These are phyloP conservation scores for Dallia pectoralis DNA, from an alignment of 2,797 vertebrate species.

Conservation along the genomic window DNA sequence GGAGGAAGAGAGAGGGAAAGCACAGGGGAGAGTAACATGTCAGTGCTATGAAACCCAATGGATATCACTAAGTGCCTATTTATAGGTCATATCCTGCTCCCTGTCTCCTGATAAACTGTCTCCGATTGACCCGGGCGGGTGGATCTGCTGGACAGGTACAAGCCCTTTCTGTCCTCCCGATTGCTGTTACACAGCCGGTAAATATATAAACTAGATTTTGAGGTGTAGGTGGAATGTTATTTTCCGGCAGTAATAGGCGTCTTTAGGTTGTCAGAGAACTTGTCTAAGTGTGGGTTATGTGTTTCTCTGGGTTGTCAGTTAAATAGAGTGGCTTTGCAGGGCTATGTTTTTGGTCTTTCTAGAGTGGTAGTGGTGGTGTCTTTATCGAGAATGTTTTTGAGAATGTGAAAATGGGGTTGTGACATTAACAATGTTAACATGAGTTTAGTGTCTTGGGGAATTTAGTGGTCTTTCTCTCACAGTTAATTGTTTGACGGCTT, in stretches of 20 bases:
- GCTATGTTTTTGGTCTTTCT: slow-evolving; percentile 39
- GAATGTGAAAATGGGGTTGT: slow-evolving; percentile 34
- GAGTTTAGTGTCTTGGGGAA: slow-evolving; percentile 39
- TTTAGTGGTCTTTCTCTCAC: slow-evolving; percentile 34
- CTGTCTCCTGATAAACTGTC: slow-evolving; percentile 10
- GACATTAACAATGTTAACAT: slow-evolving; percentile 35
- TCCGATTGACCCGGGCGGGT: neutral
- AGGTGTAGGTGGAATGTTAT: slow-evolving; percentile 47
- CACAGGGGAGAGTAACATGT: neutral
- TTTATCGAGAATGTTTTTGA: slow-evolving; percentile 34
- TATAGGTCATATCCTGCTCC: slow-evolving; percentile 35
- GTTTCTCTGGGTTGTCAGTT: slow-evolving; percentile 46
- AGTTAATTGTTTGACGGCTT: slow-evolving; percentile 28
- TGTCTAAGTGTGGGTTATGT: slow-evolving; percentile 36
- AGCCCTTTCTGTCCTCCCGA: neutral
- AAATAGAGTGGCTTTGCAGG: slow-evolving; percentile 27
- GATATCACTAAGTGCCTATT: slow-evolving; percentile 15
- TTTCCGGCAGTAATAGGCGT: slow-evolving; percentile 42
- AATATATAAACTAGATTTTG: neutral
- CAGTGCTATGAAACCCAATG: slow-evolving; percentile 15
- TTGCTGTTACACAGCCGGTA: neutral
- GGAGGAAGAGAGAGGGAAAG: no score
- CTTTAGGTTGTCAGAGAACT: slow-evolving; percentile 50
- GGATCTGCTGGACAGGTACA: neutral
- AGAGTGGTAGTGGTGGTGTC: slow-evolving; percentile 29